Evolutionary conservation across 1,140 invertebrate genomes (phyloP), one percentile per base, ranked within the genome.

Genomic region (Cyphomyrmex costatus): DNA sequence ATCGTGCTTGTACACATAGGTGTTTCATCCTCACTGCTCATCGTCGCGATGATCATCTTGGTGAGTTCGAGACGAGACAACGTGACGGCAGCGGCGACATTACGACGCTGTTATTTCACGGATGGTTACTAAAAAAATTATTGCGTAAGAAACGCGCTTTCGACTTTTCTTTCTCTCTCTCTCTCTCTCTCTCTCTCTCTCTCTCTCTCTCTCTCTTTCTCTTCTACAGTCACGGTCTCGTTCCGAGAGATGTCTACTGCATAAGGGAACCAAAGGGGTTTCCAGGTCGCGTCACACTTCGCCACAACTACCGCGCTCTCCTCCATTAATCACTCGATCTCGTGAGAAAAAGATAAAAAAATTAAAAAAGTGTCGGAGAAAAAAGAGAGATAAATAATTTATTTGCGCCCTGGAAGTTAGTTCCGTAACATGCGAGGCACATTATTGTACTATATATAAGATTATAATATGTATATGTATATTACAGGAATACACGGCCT

Each of bases 121-220:
- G 56, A 60, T 89, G 87, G 61, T 89, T 80, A 89, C 77, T 86
- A 46, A 87, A 89, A 87, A 89, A 89, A 86, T 89, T 68, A 78
- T 89, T 89, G 49, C 85, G 21, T 86, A 89, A 89, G 51, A 30
- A 73, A 58, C 73, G 71, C 53, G 68, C 83, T 89, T 89, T 89
- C 88, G n/a, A 89, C 49, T 70, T 82, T 60, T 78, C 51, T 87
- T 21, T 85, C 42, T 83, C 53, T 89, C 60, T 42, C 16, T 74
- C 70, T 49, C 16, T 30, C 46, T 19, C 77, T 53, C 51, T 78
- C 42, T 86, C 21, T 85, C 42, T 78, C 51, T 88, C 58, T 19
- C n/a, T 60, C 66, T 60, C n/a, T 51, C 49, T 16, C 49, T 16
- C 49, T 14, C 46, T n/a, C 19, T 16, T 19, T 53, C 51, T 79